Conservation (phyloP, 2,888 invertebrate species). For the Junonia oenone region DNA sequence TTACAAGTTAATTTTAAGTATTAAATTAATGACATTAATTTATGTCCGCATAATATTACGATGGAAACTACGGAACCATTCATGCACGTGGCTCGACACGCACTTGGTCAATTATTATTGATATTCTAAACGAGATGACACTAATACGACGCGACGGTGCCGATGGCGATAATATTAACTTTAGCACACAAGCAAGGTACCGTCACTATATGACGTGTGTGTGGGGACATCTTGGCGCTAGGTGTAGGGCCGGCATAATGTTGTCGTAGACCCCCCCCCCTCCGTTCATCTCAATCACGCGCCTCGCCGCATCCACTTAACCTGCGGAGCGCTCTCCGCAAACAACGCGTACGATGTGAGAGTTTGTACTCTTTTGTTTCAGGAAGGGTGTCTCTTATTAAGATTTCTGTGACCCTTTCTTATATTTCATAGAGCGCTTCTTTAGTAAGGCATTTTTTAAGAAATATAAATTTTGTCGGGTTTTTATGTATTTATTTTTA, state of each 20-base stretch:
- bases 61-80: no score
- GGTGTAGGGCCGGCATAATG: background rate
- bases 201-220: background rate
- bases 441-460: no score
- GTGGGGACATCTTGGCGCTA: background rate
- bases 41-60: no score
- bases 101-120: no score
- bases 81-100: no score
- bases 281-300: background rate
- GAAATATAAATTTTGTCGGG: no score
- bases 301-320: slow-evolving; percentile 5
- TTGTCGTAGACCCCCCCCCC: background rate
- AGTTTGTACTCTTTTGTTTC: background rate
- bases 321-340: slow-evolving; percentile 3
- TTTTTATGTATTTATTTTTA: no score
- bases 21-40: no score
- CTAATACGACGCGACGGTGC: no score
- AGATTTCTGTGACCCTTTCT: background rate
- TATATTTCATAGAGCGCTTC: background rate
- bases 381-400: background rate
- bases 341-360: background rate
- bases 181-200: background rate
- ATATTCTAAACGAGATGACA: no score
- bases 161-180: background rate
- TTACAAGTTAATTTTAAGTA: no score